Evolutionary conservation across 1,140 invertebrate species (phyloP), one percentile per base, ranked within the genome.

Genomic region (Drosophila simulans): DNA sequence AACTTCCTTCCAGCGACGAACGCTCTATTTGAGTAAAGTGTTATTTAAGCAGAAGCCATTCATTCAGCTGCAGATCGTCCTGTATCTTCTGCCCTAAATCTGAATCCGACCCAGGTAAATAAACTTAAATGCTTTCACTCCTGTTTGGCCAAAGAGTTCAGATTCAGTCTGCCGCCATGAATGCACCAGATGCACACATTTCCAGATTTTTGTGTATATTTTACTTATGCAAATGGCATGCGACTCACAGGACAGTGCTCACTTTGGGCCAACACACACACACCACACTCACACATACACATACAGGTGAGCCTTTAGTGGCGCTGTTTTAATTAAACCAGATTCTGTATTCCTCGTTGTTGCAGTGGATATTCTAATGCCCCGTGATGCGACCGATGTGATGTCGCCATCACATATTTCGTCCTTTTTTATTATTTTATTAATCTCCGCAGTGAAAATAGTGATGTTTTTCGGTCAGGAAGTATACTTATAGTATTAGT

Each of bases 281-380:
- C 27, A 8, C 17, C 17, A 17, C 17, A 17, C 17, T 17, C 34
- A 35, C 25, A 39, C 77, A 54, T 48, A 35, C 55, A 60, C 54
- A 57, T 27, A 43, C 25, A 51, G 48, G 48, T 40, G 20, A 53
- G 49, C 48, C 55, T 70, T 83, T 73, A 66, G 73, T 60, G 80
- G 73, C 82, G 74, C 62, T 62, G 63, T 86, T 86, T 86, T 86
- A 82, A 86, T 88, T 88, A 86, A 88, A 86, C 70, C 69, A 72
- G 81, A 75, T 86, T 80, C 55, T 66, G 83, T 72, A 59, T 49
- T 45, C 51, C 35, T 58, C 51, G 31, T 40, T 63, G 65, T 20
- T 55, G 34, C 40, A 35, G 11, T 56, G 53, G 58, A 79, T 83
- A 58, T 77, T 76, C 80, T 84, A 84, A 84, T 77, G 72, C 71